These are phyloP conservation scores for Sphaeridia pumilis DNA, from an alignment of 2,888 invertebrate genomes.

Conservation along the genomic window DNA sequence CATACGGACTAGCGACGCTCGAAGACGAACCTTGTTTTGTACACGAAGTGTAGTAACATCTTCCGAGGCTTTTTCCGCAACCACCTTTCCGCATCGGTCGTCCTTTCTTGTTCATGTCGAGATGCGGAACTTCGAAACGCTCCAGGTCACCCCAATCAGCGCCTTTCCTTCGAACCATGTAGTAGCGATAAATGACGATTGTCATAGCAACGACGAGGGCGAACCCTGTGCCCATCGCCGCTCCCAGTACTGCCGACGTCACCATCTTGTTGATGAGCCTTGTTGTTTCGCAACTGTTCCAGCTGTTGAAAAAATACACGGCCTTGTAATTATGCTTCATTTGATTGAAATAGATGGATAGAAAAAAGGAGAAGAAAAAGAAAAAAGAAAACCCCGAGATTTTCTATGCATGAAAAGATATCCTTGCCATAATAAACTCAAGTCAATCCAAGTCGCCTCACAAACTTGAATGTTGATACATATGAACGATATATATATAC, in stretches of 20 bases:
- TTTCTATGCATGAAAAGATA: too few relatives aligned
- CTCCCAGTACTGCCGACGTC: conserved; percentile 54
- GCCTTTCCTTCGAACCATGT: conserved; percentile 47
- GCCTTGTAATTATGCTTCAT: too few relatives aligned
- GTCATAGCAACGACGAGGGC: conserved; percentile 54
- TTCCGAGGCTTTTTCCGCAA: background rate
- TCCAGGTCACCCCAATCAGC: conserved; percentile 53
- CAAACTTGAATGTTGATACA: too few relatives aligned
- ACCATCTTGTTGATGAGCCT: too few relatives aligned
- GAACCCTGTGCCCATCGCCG: conserved; percentile 54
- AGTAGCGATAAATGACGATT: conserved; percentile 55
- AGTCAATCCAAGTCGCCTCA: too few relatives aligned
- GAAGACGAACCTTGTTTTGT: conserved; percentile 6
- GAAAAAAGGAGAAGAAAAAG: too few relatives aligned
- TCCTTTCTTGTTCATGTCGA: conserved; percentile 1
- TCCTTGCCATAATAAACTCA: too few relatives aligned
- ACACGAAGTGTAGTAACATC: background rate
- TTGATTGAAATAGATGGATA: too few relatives aligned
- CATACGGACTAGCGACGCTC: background rate
- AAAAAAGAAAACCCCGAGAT: too few relatives aligned
- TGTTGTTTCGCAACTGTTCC: too few relatives aligned
- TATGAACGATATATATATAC: too few relatives aligned
- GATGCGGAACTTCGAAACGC: conserved; percentile 38
- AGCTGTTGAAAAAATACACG: too few relatives aligned
- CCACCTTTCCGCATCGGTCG: background rate